Evolutionary conservation across 1,140 invertebrate genomes (phyloP), one percentile per base, ranked within the genome.

Genomic region (Pollicipes pollicipes): DNA sequence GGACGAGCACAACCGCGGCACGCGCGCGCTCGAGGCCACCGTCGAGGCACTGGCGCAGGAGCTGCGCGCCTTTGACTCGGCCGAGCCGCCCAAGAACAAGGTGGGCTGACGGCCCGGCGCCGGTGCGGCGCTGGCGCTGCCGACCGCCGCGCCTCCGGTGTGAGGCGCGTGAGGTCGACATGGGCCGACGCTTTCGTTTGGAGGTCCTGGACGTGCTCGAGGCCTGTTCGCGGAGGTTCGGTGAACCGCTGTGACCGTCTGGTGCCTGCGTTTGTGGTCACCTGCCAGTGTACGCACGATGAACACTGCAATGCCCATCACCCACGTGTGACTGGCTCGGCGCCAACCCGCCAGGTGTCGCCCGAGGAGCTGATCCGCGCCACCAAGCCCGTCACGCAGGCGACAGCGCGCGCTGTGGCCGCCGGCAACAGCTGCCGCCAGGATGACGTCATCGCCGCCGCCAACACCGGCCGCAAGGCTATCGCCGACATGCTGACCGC

Each of bases 11-110:
- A 95, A 93, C 2, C 82, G 96, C 45, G 97, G 97, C n/a, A 97
- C 94, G 0, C 83, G 95, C 72, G 97, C 97, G 16, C 81, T 99
- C 70, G 97, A 99, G 82, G 91, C 95, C 2, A 97, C 97, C 6
- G 95, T 98, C 73, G 96, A 99, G 81, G 95, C 95, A 13, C 98
- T 99, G 75, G 90, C 88, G 0, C 94, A 98, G 79, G 97, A 99
- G 83, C 92, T 99, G 72, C 87, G 85, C 85, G 68, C 24, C 10
- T 64, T 64, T n/a, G 63, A 64, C 27, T 64, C 63, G 27, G 21
- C 63, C 27, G 63, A 64, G 6, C 63, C 63, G 21, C 63, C 63
- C 35, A 35, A 35, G 35, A 17, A 17, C 35, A 35, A 35, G 35
- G 35, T 35, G 17, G n/a, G n/a, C n/a, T n/a, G n/a, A n/a, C n/a